Evolutionary conservation across 2,797 vertebrate species (phyloP).

Genomic region (Manis crassicaudata): DNA sequence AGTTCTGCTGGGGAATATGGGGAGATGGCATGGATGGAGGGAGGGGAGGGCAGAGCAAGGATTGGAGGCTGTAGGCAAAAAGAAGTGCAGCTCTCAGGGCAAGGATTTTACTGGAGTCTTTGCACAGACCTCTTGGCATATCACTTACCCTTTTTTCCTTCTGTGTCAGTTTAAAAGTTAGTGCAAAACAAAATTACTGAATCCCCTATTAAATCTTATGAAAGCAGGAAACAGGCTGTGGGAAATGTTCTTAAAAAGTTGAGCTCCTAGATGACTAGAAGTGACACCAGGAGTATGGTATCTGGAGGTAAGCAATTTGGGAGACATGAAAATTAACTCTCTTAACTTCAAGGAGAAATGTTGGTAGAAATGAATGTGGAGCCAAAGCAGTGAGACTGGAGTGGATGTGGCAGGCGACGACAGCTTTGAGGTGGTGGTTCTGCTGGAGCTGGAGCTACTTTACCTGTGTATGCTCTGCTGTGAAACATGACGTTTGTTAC

Average conservation of each 20-base stretch:
- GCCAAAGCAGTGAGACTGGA: neutral
- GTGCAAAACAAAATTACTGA: neutral
- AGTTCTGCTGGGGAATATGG: neutral
- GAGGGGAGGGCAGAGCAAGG: neutral
- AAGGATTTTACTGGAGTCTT: neutral
- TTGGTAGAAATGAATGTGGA: neutral
- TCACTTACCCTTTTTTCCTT: neutral
- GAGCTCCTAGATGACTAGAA: neutral
- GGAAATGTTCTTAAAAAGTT: neutral
- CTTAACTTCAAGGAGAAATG: neutral
- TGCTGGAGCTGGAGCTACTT: neutral
- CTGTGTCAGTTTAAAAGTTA: neutral
- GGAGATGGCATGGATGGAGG: neutral
- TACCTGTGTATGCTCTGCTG: rapidly evolving
- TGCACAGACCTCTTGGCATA: neutral
- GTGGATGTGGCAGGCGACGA: neutral
- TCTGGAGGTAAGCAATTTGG: neutral
- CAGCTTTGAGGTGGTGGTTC: neutral
- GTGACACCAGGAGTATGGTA: neutral
- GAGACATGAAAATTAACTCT: neutral
- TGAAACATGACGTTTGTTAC: neutral
- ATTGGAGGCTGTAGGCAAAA: neutral
- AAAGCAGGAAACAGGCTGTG: neutral
- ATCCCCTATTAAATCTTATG: neutral
- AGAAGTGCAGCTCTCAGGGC: neutral